A percentile compares a stretch with the other conserved stretches of the same genome.
These are phyloP conservation scores for Napeogenes inachia DNA, from an alignment of 2,888 invertebrate genomes.

Conservation along the genomic window DNA sequence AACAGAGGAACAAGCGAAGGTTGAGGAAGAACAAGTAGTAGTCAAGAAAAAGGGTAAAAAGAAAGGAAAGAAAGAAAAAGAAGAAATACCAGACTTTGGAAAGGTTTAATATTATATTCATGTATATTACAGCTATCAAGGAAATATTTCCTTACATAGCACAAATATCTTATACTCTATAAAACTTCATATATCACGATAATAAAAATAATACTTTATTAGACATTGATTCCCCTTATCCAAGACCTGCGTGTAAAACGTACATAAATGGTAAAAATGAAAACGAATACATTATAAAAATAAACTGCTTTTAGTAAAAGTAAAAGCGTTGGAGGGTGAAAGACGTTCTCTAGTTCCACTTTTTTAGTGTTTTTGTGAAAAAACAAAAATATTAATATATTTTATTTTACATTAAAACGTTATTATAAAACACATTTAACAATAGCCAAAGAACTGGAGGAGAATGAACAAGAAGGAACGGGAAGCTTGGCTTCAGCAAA, in stretches of 20 bases:
- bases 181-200: neutral
- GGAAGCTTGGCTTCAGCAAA: slow-evolving; percentile 53
- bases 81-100: slow-evolving; percentile 59
- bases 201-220: no score
- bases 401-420: neutral
- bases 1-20: slow-evolving; percentile 36
- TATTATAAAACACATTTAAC: slow-evolving; percentile 11
- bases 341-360: no score
- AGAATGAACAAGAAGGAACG: slow-evolving; percentile 61
- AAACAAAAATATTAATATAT: no score
- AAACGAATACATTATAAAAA: no score
- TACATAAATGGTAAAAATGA: no score
- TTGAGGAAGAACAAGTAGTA: slow-evolving; percentile 35
- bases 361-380: no score
- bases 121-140: neutral
- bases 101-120: slow-evolving; percentile 44
- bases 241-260: no score
- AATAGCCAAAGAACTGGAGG: slow-evolving; percentile 67
- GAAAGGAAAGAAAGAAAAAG: slow-evolving; percentile 52
- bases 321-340: no score
- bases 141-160: neutral
- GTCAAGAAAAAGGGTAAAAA: slow-evolving; percentile 45
- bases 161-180: neutral
- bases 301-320: no score
- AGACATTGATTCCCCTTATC: no score